Conservation (phyloP, 2,113 vertebrate genomes). For the Bucco capensis region DNA sequence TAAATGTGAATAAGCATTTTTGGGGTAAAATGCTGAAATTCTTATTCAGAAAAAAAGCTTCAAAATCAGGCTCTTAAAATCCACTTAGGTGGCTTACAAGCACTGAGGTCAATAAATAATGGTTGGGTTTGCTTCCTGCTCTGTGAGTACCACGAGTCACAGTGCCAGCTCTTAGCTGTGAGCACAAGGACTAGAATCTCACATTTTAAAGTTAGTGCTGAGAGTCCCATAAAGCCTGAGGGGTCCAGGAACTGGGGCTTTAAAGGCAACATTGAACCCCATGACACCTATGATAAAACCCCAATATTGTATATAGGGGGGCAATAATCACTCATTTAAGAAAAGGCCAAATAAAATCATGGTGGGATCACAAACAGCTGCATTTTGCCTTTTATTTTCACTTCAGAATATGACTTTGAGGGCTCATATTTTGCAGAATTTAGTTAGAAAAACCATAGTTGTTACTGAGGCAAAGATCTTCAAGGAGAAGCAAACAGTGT, state of each 20-base stretch:
- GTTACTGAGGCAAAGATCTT: not conserved
- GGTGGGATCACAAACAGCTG: not conserved
- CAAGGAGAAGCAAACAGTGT: not conserved
- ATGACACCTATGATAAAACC: not conserved
- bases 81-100: not conserved
- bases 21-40: not conserved
- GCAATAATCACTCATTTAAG: not conserved
- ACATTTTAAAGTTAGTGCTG: not conserved
- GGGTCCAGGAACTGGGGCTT: not conserved
- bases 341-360: not conserved
- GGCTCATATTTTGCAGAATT: not conserved
- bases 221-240: not conserved
- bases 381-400: not conserved
- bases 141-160: fast-evolving
- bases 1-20: not conserved
- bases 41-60: not conserved
- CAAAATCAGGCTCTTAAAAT: not conserved
- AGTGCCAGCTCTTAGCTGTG: not conserved
- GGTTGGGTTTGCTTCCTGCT: not conserved
- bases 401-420: not conserved
- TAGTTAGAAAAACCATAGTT: not conserved
- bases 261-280: not conserved
- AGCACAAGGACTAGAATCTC: not conserved
- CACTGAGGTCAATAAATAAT: not conserved
- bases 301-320: not conserved